A percentile compares a stretch with the other conserved stretches of the same genome.
Evolutionary conservation across 2,113 vertebrate genomes (phyloP).

Genomic region (Heterotilapia buettikoferi): DNA sequence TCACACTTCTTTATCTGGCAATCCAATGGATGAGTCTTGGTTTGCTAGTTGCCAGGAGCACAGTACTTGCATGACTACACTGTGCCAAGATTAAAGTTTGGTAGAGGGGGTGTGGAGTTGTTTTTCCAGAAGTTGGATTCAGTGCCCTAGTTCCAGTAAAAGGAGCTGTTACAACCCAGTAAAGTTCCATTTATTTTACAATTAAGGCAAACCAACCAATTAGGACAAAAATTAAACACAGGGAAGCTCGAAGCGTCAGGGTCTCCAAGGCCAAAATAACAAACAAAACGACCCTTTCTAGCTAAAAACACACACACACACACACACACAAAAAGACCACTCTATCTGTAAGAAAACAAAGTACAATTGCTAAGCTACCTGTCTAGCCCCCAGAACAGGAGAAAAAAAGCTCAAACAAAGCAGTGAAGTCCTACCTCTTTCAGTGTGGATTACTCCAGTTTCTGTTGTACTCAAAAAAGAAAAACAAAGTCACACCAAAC

Average conservation of each 20-base stretch:
- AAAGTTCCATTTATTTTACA: background rate
- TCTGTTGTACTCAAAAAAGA: background rate
- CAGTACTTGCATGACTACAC: background rate
- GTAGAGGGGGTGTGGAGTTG: background rate
- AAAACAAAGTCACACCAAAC: background rate
- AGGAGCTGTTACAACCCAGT: background rate
- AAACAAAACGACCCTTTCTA: background rate
- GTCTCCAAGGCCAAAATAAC: background rate
- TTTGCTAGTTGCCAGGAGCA: background rate
- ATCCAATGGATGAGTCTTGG: fast-evolving
- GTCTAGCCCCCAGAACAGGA: background rate
- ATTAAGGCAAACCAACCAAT: background rate
- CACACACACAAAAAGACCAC: fast-evolving
- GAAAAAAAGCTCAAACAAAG: background rate
- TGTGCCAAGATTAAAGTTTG: background rate
- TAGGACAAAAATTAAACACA: background rate
- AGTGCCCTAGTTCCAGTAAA: background rate
- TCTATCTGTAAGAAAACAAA: background rate
- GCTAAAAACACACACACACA: fast-evolving
- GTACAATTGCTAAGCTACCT: background rate
- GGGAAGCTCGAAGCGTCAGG: background rate
- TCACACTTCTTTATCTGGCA: background rate
- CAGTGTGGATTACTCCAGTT: background rate
- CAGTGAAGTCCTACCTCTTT: fast-evolving
- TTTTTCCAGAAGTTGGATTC: background rate